These are phyloP conservation scores for Sicus ferrugineus DNA, from an alignment of 2,888 invertebrate species.

Conservation along the genomic window DNA sequence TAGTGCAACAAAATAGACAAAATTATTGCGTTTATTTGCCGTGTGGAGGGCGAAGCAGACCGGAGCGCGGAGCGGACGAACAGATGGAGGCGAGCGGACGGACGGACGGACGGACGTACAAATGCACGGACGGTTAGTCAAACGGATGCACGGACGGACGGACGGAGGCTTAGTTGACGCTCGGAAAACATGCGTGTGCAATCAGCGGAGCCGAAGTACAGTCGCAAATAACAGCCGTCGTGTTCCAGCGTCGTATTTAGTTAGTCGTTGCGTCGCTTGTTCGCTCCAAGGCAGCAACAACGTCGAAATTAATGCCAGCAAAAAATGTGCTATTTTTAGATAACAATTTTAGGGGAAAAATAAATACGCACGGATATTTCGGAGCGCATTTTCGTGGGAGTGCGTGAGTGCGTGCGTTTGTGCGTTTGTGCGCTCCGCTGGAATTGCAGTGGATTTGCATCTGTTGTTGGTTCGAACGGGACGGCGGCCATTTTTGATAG, in stretches of 20 bases:
- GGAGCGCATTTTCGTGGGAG: neutral
- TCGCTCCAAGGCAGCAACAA: neutral
- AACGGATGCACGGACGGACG: neutral
- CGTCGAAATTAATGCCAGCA: slow-evolving; percentile 2
- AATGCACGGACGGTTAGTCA: no score
- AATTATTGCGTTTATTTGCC: slow-evolving; percentile 1
- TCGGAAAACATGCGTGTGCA: slow-evolving; percentile 14
- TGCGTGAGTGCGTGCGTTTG: neutral
- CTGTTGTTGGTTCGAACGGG: slow-evolving; percentile 1
- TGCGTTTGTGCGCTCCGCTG: neutral
- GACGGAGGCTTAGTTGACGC: neutral
- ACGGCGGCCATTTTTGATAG: slow-evolving; percentile 2
- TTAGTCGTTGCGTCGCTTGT: neutral
- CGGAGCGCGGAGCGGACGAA: neutral
- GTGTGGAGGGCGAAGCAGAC: neutral
- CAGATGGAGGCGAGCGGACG: slow-evolving; percentile 11
- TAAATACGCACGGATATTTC: no score
- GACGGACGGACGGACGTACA: neutral
- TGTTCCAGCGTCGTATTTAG: no score
- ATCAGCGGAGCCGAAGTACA: slow-evolving; percentile 7
- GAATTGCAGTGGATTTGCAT: slow-evolving; percentile 12
- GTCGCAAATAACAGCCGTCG: slow-evolving; percentile 11
- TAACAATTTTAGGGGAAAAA: neutral
- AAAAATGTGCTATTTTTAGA: slow-evolving; percentile 18
- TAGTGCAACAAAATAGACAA: slow-evolving; percentile 7